Evolutionary conservation across 2,888 invertebrate genomes (phyloP).

Genomic region (Diabrotica balteata): DNA sequence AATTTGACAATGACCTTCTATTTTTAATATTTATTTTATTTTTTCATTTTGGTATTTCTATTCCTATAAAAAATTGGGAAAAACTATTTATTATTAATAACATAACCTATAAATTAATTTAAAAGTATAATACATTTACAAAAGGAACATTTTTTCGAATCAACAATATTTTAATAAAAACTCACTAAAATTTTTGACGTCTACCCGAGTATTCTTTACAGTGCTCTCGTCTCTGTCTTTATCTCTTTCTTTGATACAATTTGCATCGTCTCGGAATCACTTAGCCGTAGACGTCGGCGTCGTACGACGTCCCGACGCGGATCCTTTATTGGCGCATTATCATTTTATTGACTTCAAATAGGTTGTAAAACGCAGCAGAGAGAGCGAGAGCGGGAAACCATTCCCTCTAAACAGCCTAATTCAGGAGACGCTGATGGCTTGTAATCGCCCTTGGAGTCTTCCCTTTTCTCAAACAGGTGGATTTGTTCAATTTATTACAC

Average conservation of each 20-base stretch:
- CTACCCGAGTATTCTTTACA: not conserved
- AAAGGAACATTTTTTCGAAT: no score
- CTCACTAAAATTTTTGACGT: no score
- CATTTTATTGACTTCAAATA: slow-evolving; percentile 66
- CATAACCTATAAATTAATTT: no score
- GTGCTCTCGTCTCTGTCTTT: slow-evolving; percentile 9
- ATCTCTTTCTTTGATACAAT: slow-evolving; percentile 59
- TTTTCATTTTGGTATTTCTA: no score
- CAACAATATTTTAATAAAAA: no score
- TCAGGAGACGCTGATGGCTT: slow-evolving; percentile 63
- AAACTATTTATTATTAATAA: no score
- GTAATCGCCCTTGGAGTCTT: slow-evolving; percentile 59
- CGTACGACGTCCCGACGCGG: slow-evolving; percentile 47
- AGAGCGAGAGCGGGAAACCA: slow-evolving; percentile 59
- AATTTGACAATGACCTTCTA: no score
- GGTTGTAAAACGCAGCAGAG: slow-evolving; percentile 64
- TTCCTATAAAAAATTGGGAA: no score
- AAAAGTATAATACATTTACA: no score
- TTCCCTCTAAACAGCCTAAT: slow-evolving; percentile 61
- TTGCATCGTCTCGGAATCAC: slow-evolving; percentile 61
- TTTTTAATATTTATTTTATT: no score
- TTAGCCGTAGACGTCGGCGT: slow-evolving; percentile 46
- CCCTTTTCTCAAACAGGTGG: slow-evolving; percentile 61
- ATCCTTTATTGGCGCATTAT: slow-evolving; percentile 62
- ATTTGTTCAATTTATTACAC: slow-evolving; percentile 56